Percentiles rank a stretch among this genome's conserved stretches.
phyloP scores from a whole-genome alignment of 2,113 vertebrate genomes.

The Lasiurus borealis region DNA sequence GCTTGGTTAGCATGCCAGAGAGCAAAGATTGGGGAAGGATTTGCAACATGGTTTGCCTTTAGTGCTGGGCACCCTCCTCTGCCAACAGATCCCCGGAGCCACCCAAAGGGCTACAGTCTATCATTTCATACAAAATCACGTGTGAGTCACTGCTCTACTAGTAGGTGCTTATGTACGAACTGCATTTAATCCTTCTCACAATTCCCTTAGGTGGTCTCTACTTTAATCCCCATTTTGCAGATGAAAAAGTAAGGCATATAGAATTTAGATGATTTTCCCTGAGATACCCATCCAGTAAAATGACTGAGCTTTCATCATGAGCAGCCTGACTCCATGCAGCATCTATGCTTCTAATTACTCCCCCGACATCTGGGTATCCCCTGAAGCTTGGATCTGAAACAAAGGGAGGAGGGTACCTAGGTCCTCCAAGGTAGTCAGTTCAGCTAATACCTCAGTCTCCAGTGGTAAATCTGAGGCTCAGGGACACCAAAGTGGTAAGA shows the following conservation, averaged over 20 bases:
- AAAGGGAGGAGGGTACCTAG: background rate
- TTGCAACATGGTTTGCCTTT: background rate
- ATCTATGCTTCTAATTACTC: background rate
- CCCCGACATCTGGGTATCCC: background rate
- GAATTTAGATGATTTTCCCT: background rate
- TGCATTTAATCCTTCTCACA: background rate
- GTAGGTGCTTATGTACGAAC: background rate
- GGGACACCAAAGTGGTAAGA: background rate
- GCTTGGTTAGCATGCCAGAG: background rate
- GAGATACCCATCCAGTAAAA: background rate
- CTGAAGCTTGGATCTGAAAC: background rate
- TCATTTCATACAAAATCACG: background rate
- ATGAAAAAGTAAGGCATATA: background rate
- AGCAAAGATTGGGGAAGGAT: background rate
- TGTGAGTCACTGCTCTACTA: rapidly evolving
- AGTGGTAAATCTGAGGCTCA: background rate
- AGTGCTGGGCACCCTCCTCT: background rate
- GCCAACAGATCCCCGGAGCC: background rate
- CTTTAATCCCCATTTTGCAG: background rate
- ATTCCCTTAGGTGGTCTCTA: background rate
- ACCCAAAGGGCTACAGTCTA: background rate
- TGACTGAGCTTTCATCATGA: background rate
- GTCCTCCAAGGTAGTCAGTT: background rate
- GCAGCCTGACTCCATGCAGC: background rate
- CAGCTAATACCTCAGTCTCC: background rate